Conservation (phyloP, 2,888 invertebrate genomes). For the Norana najaformis region DNA sequence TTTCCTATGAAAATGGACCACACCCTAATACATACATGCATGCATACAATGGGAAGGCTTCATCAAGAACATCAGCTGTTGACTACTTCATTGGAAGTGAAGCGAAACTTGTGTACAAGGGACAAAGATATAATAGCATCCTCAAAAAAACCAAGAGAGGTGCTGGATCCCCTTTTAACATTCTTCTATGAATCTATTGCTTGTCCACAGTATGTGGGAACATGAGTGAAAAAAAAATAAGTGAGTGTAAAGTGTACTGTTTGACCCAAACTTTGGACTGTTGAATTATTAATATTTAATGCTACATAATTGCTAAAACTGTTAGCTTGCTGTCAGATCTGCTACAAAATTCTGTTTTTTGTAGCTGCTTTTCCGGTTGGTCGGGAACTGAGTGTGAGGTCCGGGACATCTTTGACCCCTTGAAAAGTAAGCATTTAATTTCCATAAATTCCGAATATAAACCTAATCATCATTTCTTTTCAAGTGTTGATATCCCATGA, state of each 20-base stretch:
- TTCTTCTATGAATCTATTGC: neutral
- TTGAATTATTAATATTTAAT: neutral
- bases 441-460: neutral
- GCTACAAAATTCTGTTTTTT: neutral
- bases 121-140: neutral
- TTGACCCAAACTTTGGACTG: neutral
- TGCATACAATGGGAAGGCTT: neutral
- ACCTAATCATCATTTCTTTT: neutral
- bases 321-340: neutral
- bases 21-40: too few relatives aligned
- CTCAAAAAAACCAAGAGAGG: neutral
- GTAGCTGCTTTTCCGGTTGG: neutral
- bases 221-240: neutral
- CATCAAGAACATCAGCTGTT: neutral
- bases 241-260: neutral
- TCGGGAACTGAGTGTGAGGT: neutral
- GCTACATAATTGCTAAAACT: neutral
- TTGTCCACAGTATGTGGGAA: neutral
- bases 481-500: neutral
- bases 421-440: neutral
- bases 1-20: too few relatives aligned
- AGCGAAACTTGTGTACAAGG: neutral
- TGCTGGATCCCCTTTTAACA: neutral
- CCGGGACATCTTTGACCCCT: neutral
- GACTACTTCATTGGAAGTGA: neutral